Base-by-base conservation (phyloP, 2,797 vertebrate species). In the Moxostoma hubbsi region DNA sequence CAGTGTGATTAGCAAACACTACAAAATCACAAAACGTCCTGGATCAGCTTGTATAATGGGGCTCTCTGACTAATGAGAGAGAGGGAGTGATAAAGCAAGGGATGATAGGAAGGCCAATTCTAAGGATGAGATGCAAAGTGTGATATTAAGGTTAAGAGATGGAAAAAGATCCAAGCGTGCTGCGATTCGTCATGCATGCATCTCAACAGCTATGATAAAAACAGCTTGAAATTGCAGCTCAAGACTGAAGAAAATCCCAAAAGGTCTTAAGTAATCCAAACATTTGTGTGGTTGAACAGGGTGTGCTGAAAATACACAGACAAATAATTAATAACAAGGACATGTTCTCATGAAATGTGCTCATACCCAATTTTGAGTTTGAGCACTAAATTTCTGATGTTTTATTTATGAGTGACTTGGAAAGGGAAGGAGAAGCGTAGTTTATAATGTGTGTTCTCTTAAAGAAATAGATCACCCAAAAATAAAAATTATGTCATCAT, bases 1-100 rank as follows among this genome's bases (percentile, higher is more conserved):
- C n/a, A 0, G 43, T 0, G 6, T 58, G 62, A 73, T 68, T 73
- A 68, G 0, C 43, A 55, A 51, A 73, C n/a, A 18, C 6, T 15
- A 10, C 15, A 18, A 81, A 81, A 78, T 78, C 70, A 36, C 47
- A 78, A 81, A 70, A 16, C 63, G 58, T 67, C 75, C 79, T 24
- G 65, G 65, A 83, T 83, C 15, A 51, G 47, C 12, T 72, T 68
- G 68, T 70, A 6, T 3, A 24, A 47, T 69, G 11, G 13, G 9
- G 46, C 36, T 59, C 4, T 51, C 5, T 62, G 18, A 57, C 1
- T 49, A 53, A 43, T 46, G 7, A 69, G 13, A 58, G 75, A 59
- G 18, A 18, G 15, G 9, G 15, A 24, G 13, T 45, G 64, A 24
- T 8, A 75, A 11, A 24, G 7, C 75, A 11, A 65, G 3, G 13